phyloP scores from a whole-genome alignment of 2,113 vertebrate genomes.

The Apteryx owenii region DNA sequence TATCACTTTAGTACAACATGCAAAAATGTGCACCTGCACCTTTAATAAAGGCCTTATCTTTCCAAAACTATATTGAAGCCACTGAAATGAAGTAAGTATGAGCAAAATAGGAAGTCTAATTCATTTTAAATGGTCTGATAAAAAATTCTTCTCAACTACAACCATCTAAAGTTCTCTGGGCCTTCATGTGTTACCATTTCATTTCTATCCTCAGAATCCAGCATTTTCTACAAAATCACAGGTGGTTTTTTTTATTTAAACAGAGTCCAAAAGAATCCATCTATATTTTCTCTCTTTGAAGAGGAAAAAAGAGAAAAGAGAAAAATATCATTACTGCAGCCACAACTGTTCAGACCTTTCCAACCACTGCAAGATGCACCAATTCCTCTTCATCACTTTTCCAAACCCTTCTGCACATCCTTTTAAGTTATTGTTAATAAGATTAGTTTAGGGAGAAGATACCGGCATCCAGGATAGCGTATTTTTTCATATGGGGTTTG shows the following conservation, averaged over 20 bases:
- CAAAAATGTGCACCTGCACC: background rate
- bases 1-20: background rate
- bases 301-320: background rate
- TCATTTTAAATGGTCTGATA: background rate
- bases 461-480: background rate
- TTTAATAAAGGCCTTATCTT: background rate
- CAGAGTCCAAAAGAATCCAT: background rate
- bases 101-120: background rate
- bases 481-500: background rate
- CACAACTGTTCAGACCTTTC: background rate
- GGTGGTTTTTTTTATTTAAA: background rate
- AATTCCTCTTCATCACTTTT: background rate
- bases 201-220: background rate
- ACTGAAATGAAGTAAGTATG: background rate
- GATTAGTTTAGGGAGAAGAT: background rate
- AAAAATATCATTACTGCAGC: fast-evolving
- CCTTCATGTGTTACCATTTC: background rate
- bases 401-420: background rate
- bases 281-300: background rate
- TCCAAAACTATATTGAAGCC: background rate
- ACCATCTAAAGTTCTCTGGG: background rate
- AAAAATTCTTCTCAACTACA: background rate
- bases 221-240: background rate
- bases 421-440: background rate
- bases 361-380: background rate